Conservation (phyloP, 2,888 invertebrate species). For the Cacoxenus indagator region DNA sequence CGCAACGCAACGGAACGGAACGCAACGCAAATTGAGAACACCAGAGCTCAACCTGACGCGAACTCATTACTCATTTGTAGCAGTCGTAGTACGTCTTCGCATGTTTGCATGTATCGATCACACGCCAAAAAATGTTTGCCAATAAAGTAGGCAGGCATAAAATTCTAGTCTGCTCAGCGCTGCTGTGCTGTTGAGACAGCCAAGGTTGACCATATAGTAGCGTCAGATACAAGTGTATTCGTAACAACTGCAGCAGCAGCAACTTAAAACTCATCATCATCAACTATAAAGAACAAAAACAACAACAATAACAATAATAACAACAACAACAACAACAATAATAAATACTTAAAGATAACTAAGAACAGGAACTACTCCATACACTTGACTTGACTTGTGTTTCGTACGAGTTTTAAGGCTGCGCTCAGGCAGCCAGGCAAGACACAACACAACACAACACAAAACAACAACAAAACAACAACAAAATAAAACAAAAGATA, state of each 20-base stretch:
- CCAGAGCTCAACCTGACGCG: background rate
- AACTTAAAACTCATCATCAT: constrained; percentile 57
- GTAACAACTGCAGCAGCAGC: background rate
- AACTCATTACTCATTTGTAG: constrained; percentile 19
- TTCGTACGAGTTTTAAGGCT: background rate
- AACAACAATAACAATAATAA: constrained; percentile 7
- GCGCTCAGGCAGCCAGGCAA: too few relatives aligned
- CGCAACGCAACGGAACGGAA: background rate
- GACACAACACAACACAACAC: too few relatives aligned
- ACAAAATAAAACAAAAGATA: background rate
- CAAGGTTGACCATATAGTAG: background rate
- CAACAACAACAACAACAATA: constrained; percentile 6
- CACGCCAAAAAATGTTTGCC: constrained; percentile 54
- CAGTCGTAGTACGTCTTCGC: background rate
- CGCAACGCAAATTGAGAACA: background rate
- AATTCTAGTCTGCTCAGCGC: background rate
- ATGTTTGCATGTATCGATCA: constrained; percentile 54
- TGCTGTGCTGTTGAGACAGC: background rate
- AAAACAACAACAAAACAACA: background rate
- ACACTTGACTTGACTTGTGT: background rate
- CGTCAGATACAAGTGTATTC: background rate
- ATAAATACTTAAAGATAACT: too few relatives aligned
- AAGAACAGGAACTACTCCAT: constrained; percentile 15
- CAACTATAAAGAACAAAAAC: too few relatives aligned
- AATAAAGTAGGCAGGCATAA: constrained; percentile 37